Evolutionary conservation across 2,888 invertebrate species (phyloP).

Genomic region (Pomacea canaliculata): DNA sequence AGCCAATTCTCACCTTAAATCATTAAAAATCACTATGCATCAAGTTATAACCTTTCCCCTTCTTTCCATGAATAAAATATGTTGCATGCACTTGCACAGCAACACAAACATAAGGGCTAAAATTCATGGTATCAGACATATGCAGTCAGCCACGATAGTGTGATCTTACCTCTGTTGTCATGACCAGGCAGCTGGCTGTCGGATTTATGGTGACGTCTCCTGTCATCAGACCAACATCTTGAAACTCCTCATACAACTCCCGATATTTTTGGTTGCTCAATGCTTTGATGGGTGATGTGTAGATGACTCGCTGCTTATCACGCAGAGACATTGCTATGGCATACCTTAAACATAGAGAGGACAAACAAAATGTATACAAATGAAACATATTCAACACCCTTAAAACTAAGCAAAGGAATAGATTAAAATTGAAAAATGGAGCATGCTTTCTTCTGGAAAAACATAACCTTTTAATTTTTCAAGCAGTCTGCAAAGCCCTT

Average conservation of each 20-base stretch:
- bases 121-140: too few relatives aligned
- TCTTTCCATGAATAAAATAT: too few relatives aligned
- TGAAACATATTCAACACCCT: not conserved
- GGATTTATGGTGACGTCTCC: conserved; percentile 99
- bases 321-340: conserved; percentile 94
- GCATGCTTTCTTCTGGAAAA: not conserved
- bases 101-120: too few relatives aligned
- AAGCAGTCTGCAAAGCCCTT: too few relatives aligned
- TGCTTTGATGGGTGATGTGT: conserved; percentile 99
- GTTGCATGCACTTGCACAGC: too few relatives aligned
- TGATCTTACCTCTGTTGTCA: conserved; percentile 90
- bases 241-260: conserved; percentile 95
- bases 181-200: conserved; percentile 95
- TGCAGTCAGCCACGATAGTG: too few relatives aligned
- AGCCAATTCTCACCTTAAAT: too few relatives aligned
- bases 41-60: too few relatives aligned
- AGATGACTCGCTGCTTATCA: conserved; percentile 97
- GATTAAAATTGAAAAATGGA: not conserved
- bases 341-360: conserved; percentile 73
- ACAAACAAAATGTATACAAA: not conserved
- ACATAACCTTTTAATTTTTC: too few relatives aligned
- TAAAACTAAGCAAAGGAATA: not conserved
- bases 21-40: too few relatives aligned
- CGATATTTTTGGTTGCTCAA: conserved; percentile 99
- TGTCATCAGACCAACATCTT: conserved; percentile 97